phyloP scores from a whole-genome alignment of 1,140 invertebrate species.

The Procambarus clarkii region DNA sequence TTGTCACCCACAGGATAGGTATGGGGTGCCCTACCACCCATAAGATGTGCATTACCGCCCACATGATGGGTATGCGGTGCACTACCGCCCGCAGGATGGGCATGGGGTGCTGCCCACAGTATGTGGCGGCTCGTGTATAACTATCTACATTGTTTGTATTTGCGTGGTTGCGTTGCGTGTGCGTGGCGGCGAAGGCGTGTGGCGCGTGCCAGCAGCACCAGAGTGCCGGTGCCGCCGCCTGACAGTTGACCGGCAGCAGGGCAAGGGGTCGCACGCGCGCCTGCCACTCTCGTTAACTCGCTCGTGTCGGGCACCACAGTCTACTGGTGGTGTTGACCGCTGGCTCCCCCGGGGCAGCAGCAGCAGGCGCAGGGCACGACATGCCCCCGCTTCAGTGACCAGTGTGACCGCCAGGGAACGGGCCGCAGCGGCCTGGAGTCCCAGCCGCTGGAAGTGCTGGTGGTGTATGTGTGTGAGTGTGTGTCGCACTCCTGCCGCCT shows the following conservation, averaged over 20 bases:
- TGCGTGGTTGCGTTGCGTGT: not conserved
- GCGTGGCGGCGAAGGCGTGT: not conserved
- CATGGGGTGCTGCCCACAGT: too few relatives aligned
- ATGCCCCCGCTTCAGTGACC: not conserved
- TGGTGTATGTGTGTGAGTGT: slow-evolving; percentile 18
- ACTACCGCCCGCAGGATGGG: too few relatives aligned
- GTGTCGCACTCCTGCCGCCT: not conserved
- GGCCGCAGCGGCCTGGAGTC: not conserved
- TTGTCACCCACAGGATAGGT: too few relatives aligned
- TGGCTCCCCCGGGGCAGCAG: not conserved
- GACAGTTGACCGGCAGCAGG: not conserved
- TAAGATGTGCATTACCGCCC: too few relatives aligned
- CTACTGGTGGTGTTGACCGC: not conserved
- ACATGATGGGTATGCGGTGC: too few relatives aligned
- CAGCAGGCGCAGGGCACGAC: not conserved
- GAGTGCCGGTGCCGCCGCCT: not conserved
- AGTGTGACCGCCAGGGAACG: not conserved
- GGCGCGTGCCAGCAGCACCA: not conserved
- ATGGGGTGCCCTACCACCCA: too few relatives aligned
- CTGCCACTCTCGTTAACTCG: not conserved
- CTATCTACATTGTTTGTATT: not conserved
- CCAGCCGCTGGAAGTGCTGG: slow-evolving; percentile 32
- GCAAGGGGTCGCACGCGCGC: not conserved
- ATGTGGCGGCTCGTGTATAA: too few relatives aligned
- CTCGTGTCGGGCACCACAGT: not conserved